These are phyloP conservation scores for Rhagium mordax DNA, from an alignment of 2,888 invertebrate species.

Conservation along the genomic window DNA sequence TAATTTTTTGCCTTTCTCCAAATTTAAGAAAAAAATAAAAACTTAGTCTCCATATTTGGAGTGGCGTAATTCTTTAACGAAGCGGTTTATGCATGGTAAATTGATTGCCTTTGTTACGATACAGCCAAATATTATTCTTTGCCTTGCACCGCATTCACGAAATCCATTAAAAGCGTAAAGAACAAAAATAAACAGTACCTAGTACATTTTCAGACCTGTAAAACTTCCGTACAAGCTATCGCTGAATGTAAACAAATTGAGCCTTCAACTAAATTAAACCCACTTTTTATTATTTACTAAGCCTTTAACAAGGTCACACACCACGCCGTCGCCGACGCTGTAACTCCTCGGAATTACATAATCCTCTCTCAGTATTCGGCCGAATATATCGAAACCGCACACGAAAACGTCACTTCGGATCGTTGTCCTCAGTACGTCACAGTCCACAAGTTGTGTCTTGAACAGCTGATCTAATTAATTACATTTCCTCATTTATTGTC, in stretches of 20 bases:
- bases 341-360: conserved; percentile 31
- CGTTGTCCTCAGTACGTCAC: conserved; percentile 29
- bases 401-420: conserved; percentile 25
- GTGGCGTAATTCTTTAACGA: too few species aligned
- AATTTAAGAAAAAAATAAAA: too few species aligned
- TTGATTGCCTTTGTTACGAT: too few species aligned
- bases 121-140: too few species aligned
- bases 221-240: background rate
- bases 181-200: background rate
- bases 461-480: conserved; percentile 5
- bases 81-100: too few species aligned
- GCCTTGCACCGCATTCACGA: too few species aligned
- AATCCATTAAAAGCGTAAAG: too few species aligned
- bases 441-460: background rate
- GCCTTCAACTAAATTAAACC: conserved; percentile 14
- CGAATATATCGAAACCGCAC: conserved; percentile 27
- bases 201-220: background rate
- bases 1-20: too few species aligned
- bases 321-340: conserved; percentile 31
- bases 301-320: conserved; percentile 22
- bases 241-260: conserved; percentile 8
- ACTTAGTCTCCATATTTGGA: too few species aligned
- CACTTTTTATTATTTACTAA: conserved; percentile 14
- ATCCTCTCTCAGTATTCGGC: conserved; percentile 31
- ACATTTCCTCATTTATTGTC: background rate